A percentile compares a stretch with the other conserved stretches of the same genome.
These are phyloP conservation scores for Amblyteles armatorius DNA, from an alignment of 2,888 invertebrate genomes.

Conservation along the genomic window DNA sequence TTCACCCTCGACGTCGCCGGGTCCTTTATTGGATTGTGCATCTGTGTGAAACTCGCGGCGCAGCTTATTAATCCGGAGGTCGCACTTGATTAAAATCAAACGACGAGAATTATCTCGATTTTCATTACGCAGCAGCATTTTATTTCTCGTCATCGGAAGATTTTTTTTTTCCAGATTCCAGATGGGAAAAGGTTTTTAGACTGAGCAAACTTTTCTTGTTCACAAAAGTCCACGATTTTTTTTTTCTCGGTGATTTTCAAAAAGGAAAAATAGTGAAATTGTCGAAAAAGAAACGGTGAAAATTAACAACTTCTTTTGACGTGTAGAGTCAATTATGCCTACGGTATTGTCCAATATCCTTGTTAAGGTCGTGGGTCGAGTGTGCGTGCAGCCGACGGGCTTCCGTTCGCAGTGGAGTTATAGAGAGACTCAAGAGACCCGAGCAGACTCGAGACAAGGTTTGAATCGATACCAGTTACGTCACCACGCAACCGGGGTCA, in stretches of 20 bases:
- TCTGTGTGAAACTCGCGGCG: neutral
- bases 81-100: neutral
- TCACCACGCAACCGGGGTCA: conserved; percentile 40
- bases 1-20: neutral
- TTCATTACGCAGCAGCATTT: neutral
- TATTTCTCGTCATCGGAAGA: neutral
- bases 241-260: neutral
- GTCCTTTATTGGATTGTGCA: neutral
- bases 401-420: conserved; percentile 8
- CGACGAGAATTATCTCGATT: neutral
- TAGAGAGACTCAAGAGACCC: conserved; percentile 8
- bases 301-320: no score
- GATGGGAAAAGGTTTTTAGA: neutral
- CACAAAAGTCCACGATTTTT: no score
- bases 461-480: conserved; percentile 43
- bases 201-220: no score
- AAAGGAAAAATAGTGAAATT: no score
- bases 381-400: conserved; percentile 27
- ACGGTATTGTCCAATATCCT: conserved; percentile 10
- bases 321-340: neutral
- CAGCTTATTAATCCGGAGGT: neutral
- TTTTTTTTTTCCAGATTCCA: neutral
- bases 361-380: conserved; percentile 18
- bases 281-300: no score
- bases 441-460: conserved; percentile 36